These are phyloP conservation scores for Bucco capensis DNA, from an alignment of 2,113 vertebrate genomes.

Conservation along the genomic window DNA sequence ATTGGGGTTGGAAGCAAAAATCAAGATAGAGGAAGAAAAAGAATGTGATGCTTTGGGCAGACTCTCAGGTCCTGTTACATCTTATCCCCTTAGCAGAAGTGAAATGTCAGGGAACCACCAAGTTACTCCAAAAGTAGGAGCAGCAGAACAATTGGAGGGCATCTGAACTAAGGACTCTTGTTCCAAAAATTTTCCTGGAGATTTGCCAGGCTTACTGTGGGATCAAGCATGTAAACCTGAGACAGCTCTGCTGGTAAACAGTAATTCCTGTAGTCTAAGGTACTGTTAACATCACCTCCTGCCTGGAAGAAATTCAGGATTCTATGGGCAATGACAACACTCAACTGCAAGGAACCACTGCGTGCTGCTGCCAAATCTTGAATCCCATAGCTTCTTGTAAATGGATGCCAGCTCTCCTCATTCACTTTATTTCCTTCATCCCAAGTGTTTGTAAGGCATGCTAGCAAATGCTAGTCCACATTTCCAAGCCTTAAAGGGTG, in stretches of 20 bases:
- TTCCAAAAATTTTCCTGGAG: slow-evolving; percentile 38
- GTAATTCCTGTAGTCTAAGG: slow-evolving; percentile 61
- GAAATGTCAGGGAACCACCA: background rate
- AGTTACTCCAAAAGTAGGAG: background rate
- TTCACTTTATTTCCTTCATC: slow-evolving; percentile 54
- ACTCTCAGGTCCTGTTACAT: background rate
- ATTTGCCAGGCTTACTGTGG: slow-evolving; percentile 56
- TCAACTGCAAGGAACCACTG: background rate
- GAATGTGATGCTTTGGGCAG: background rate
- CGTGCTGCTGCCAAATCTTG: slow-evolving; percentile 16
- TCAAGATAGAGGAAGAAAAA: background rate
- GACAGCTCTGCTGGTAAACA: slow-evolving; percentile 58
- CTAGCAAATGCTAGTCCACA: background rate
- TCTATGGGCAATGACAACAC: slow-evolving; percentile 28
- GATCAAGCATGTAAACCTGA: slow-evolving; percentile 61
- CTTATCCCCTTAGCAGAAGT: background rate
- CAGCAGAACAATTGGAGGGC: background rate
- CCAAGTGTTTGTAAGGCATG: background rate
- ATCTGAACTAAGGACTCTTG: slow-evolving; percentile 8
- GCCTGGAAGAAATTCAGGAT: slow-evolving; percentile 57
- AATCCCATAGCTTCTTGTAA: slow-evolving; percentile 36
- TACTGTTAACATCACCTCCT: slow-evolving; percentile 55
- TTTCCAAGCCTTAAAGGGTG: slow-evolving; percentile 7
- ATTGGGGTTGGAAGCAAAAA: background rate
- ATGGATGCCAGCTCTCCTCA: slow-evolving; percentile 50